These are phyloP conservation scores for Calosoma granatense DNA, from an alignment of 1,140 invertebrate genomes.

Conservation along the genomic window DNA sequence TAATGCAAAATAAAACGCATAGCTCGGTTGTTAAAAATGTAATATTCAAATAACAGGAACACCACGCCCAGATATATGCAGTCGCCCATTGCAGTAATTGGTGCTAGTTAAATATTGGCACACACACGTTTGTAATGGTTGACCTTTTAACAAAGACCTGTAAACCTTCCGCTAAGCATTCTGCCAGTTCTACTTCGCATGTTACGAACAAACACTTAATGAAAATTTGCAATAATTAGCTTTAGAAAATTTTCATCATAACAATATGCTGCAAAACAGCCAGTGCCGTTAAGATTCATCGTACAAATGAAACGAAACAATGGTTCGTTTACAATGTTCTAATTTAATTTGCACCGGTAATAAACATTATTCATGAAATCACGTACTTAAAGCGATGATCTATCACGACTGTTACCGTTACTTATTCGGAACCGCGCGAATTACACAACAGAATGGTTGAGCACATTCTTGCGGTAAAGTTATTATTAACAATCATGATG, in stretches of 20 bases:
- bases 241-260: background rate
- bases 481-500: background rate
- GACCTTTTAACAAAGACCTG: conserved; percentile 21
- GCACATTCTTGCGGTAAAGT: too few species aligned
- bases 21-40: conserved; percentile 2
- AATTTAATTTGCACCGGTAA: background rate
- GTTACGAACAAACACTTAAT: background rate
- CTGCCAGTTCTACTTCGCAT: background rate
- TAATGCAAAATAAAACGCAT: conserved; percentile 7
- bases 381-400: background rate
- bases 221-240: background rate
- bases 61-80: background rate
- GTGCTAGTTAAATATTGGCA: background rate
- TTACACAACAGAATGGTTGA: too few species aligned
- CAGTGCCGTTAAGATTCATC: background rate
- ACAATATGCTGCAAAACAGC: background rate
- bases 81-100: background rate
- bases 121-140: background rate
- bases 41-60: background rate
- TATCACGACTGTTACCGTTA: background rate
- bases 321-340: background rate
- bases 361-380: background rate
- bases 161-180: conserved; percentile 17
- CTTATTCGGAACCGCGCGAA: background rate
- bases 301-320: background rate